Conservation (phyloP, 2,113 vertebrate genomes). For the Charina bottae region DNA sequence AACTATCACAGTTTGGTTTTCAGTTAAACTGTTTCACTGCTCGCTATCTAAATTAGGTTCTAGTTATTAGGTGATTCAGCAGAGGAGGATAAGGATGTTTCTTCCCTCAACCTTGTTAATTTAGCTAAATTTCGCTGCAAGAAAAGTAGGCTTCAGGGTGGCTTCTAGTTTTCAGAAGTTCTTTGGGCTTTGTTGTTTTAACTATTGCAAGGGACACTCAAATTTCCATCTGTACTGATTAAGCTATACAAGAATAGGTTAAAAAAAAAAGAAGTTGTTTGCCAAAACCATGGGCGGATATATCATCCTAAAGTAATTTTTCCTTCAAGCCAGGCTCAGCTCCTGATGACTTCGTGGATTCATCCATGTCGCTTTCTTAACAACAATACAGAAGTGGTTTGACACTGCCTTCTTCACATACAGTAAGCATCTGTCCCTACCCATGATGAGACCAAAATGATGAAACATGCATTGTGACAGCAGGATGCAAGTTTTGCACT, state of each 20-base stretch:
- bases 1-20: constrained; percentile 9
- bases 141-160: constrained; percentile 43
- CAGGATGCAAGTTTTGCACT: neutral
- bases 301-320: neutral
- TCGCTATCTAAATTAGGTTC: constrained; percentile 16
- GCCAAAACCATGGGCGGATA: constrained; percentile 29
- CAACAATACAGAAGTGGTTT: too few relatives aligned
- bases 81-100: constrained; percentile 37
- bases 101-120: constrained; percentile 36
- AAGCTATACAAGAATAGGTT: constrained; percentile 43
- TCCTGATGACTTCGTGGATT: too few relatives aligned
- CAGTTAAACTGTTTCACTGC: constrained; percentile 34
- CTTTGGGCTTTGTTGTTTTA: constrained; percentile 35
- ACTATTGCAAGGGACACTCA: neutral
- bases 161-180: constrained; percentile 53
- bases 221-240: constrained; percentile 50
- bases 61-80: constrained; percentile 43
- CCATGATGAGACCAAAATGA: neutral
- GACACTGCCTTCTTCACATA: too few relatives aligned
- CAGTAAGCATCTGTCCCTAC: too few relatives aligned
- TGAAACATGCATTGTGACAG: neutral
- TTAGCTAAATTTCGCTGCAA: constrained; percentile 47
- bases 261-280: constrained; percentile 17
- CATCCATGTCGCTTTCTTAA: too few relatives aligned
- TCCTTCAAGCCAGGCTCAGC: neutral